Evolutionary conservation across 35 echinoderm and acorn worm genomes (phyloP).

Genomic region (Patiria miniata): DNA sequence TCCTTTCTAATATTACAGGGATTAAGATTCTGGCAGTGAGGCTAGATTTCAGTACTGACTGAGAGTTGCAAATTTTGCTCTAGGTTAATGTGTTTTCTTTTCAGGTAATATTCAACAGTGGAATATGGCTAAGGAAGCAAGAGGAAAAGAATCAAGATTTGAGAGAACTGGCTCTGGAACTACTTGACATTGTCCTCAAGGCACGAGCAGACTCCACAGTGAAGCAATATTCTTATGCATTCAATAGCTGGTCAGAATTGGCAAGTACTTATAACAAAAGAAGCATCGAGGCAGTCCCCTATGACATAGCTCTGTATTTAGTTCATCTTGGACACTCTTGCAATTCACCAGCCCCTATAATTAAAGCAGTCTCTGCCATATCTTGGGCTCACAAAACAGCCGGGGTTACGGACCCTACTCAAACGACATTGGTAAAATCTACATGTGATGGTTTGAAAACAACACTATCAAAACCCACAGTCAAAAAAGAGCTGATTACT

Average conservation of each 20-base stretch:
- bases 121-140: constrained; percentile 1
- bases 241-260: constrained; percentile 22
- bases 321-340: not conserved
- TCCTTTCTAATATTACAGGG: constrained; percentile 5
- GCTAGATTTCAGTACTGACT: not conserved
- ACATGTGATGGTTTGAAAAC: not conserved
- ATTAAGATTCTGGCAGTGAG: constrained; percentile 24
- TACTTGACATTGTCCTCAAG: not conserved
- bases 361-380: not conserved
- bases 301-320: not conserved
- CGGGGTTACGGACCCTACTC: not conserved
- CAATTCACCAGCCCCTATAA: not conserved
- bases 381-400: constrained; percentile 32
- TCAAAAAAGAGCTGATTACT: not conserved
- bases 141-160: not conserved
- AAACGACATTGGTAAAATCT: not conserved
- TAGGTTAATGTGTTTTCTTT: no score
- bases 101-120: constrained; percentile 23
- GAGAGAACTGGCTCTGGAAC: not conserved
- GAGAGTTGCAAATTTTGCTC: no score
- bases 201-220: constrained; percentile 13
- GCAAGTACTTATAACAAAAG: not conserved
- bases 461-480: not conserved
- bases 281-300: not conserved
- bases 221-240: not conserved